Percentiles rank a stretch among this genome's conserved stretches.
These are phyloP conservation scores for Drosophila subsilvestris DNA, from an alignment of 2,888 invertebrate species.

Conservation along the genomic window DNA sequence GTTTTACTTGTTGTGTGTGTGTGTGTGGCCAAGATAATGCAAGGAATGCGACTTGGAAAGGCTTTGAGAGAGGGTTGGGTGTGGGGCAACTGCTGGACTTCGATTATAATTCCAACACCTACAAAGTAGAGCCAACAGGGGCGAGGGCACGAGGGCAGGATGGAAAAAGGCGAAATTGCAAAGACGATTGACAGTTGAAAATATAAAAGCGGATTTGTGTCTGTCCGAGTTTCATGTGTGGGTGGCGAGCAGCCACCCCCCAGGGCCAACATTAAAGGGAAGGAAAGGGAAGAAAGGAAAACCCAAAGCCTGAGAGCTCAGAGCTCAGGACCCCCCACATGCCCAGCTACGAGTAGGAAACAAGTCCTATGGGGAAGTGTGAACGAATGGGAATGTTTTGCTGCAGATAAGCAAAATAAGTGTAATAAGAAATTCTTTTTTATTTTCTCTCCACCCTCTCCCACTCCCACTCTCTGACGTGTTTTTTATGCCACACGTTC, in stretches of 20 bases:
- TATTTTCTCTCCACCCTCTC: slow-evolving; percentile 53
- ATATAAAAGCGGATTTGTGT: slow-evolving; percentile 82
- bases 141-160: neutral
- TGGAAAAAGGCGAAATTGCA: slow-evolving; percentile 53
- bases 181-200: slow-evolving; percentile 80
- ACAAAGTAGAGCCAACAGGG: slow-evolving; percentile 31
- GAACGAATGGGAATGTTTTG: slow-evolving; percentile 81
- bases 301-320: neutral
- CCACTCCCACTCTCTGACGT: slow-evolving; percentile 35
- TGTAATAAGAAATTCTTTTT: slow-evolving; percentile 79
- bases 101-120: slow-evolving; percentile 80
- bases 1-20: neutral
- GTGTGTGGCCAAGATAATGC: slow-evolving; percentile 32
- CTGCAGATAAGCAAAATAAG: slow-evolving; percentile 80
- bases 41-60: slow-evolving; percentile 34
- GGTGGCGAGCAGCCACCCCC: slow-evolving; percentile 31
- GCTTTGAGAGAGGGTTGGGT: neutral
- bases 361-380: slow-evolving; percentile 58
- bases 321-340: neutral
- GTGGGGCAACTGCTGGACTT: slow-evolving; percentile 48
- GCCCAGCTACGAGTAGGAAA: neutral
- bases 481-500: slow-evolving; percentile 77
- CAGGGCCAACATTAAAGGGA: slow-evolving; percentile 33
- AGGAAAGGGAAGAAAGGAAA: neutral
- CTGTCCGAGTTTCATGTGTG: slow-evolving; percentile 44